Evolutionary conservation across 1,140 invertebrate genomes (phyloP).

Genomic region (Muscidifurax raptorellus): DNA sequence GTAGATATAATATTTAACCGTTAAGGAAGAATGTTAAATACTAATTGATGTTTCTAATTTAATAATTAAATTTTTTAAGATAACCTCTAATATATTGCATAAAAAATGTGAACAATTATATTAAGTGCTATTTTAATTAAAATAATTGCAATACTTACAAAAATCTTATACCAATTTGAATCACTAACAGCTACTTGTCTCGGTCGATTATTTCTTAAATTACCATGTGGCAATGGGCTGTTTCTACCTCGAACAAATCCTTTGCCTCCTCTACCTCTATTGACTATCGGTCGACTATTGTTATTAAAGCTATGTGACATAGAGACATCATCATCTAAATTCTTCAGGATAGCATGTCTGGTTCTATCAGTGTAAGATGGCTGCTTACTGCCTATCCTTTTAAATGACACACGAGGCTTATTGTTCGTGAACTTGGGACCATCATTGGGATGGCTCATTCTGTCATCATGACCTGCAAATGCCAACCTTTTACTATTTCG

Average conservation of each 20-base stretch:
- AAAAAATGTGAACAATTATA: too few species aligned
- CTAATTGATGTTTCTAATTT: too few species aligned
- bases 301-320: conserved; percentile 59
- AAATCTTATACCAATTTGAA: conserved; percentile 79
- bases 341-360: conserved; percentile 46
- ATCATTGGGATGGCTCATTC: conserved; percentile 51
- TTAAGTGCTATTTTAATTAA: too few species aligned
- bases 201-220: conserved; percentile 48
- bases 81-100: too few species aligned
- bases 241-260: conserved; percentile 58
- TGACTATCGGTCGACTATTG: conserved; percentile 57
- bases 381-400: conserved; percentile 49
- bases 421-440: conserved; percentile 20
- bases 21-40: too few species aligned
- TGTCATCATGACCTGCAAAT: conserved; percentile 63
- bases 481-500: background rate
- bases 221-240: conserved; percentile 58
- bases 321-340: conserved; percentile 63
- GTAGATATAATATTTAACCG: background rate
- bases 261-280: conserved; percentile 53
- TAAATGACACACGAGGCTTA: conserved; percentile 65
- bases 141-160: conserved; percentile 65
- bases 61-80: too few species aligned
- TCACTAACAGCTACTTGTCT: conserved; percentile 47
- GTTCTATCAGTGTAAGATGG: background rate